These are phyloP conservation scores for Temnothorax curvispinosus DNA, from an alignment of 1,140 invertebrate genomes.

Conservation along the genomic window DNA sequence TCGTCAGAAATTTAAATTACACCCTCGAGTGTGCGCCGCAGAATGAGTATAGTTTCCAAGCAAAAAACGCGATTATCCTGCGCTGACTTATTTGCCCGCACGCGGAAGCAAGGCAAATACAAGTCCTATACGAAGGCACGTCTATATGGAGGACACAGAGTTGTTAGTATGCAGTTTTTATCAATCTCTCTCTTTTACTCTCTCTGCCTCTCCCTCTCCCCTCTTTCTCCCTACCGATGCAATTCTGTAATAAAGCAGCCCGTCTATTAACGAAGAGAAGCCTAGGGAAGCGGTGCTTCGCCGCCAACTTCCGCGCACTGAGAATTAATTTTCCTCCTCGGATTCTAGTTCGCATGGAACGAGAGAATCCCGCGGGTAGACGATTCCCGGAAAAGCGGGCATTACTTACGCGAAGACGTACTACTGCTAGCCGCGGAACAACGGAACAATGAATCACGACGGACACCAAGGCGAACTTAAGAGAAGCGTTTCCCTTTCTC, in stretches of 20 bases:
- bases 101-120: constrained; percentile 18
- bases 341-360: constrained; percentile 52
- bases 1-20: constrained; percentile 53
- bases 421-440: constrained; percentile 54
- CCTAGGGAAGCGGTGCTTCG: constrained; percentile 42
- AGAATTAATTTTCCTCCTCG: constrained; percentile 61
- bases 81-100: constrained; percentile 19
- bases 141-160: constrained; percentile 1
- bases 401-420: constrained; percentile 61
- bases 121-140: constrained; percentile 2
- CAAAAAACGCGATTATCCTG: constrained; percentile 37
- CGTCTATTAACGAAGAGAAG: constrained; percentile 55
- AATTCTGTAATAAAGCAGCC: constrained; percentile 49
- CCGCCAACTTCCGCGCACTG: constrained; percentile 53
- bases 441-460: constrained; percentile 67
- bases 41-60: constrained; percentile 35
- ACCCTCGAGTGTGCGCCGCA: constrained; percentile 38
- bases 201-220: too few relatives aligned
- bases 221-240: not conserved
- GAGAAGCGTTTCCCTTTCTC: constrained; percentile 26
- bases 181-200: not conserved
- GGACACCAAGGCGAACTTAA: constrained; percentile 41
- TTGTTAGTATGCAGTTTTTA: constrained; percentile 55
- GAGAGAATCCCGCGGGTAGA: constrained; percentile 55
- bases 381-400: constrained; percentile 43